A percentile compares a stretch with the other conserved stretches of the same genome.
Conservation (phyloP, 1,140 invertebrate species). For the Drosophila suzukii region DNA sequence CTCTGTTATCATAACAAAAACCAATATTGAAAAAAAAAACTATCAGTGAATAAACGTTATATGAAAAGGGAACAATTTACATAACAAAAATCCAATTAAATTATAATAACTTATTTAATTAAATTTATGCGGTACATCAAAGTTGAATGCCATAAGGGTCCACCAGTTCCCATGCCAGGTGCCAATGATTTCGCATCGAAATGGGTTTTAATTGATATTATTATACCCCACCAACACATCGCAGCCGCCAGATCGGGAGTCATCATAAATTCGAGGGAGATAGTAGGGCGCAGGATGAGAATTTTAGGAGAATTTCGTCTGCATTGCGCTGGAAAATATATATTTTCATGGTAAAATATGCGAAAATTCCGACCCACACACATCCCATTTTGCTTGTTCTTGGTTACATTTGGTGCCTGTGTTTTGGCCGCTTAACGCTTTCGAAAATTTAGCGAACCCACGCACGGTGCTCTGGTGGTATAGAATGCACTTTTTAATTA, state of each 20-base stretch:
- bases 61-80: conserved; percentile 49
- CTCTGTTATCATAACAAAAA: conserved; percentile 26
- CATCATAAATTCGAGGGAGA: conserved; percentile 40
- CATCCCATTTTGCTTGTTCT: conserved; percentile 3
- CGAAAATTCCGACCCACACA: conserved; percentile 25
- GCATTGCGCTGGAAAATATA: conserved; percentile 50
- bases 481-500: conserved; percentile 80
- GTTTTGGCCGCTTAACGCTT: conserved; percentile 46
- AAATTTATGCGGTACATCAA: conserved; percentile 72
- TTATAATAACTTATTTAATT: conserved; percentile 79
- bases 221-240: conserved; percentile 2
- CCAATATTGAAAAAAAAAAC: neutral
- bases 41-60: conserved; percentile 9
- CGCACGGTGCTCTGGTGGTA: conserved; percentile 22
- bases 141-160: conserved; percentile 14
- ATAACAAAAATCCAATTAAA: conserved; percentile 77
- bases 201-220: conserved; percentile 51
- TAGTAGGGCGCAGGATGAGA: conserved; percentile 3
- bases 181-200: conserved; percentile 20
- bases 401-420: conserved; percentile 43
- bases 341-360: conserved; percentile 73
- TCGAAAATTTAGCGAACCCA: conserved; percentile 41
- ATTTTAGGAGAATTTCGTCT: conserved; percentile 42
- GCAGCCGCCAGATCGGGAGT: neutral
- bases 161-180: neutral